Evolutionary conservation across 2,888 invertebrate genomes (phyloP), one percentile per base, ranked within the genome.

Genomic region (Campoletis raptor): DNA sequence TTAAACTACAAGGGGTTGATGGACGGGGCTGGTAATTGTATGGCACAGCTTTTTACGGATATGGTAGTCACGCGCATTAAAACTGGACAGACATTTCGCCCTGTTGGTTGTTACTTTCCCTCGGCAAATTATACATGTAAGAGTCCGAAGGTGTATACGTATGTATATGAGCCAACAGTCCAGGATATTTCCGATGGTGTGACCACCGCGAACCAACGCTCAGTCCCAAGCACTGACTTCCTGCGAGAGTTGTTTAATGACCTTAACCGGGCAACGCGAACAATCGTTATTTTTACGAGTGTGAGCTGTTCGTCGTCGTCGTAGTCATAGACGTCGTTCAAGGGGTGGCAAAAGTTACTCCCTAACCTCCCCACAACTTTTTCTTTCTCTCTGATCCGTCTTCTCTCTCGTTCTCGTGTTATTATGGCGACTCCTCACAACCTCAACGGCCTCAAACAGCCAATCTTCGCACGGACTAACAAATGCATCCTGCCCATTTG

Each of bases 181-280:
- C 61, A 48, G 30, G 80, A 80, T 61, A 80, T 45, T 74, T 67
- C 67, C 52, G 79, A 67, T 73, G 74, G 83, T 69, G 70, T 48
- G 74, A 52, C 74, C 76, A 74, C 66, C 61, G 69, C 61, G 77
- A 64, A 30, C 67, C 40, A 80, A 82, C 82, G 77, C 81, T 36
- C 72, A 48, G 18, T 77, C 57, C 72, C 81, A 57, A 73, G 73
- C 77, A 70, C 57, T 67, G 86, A 83, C 85, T 86, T 74, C 83
- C 87, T 83, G 73, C 80, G 87, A 81, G 89, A 91, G 92, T 90
- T 91, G 91, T 93, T 92, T 92, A 93, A 92, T 92, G 91, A 92
- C 88, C 90, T 87, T 84, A 85, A 83, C 80, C 69, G 37, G 86
- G 85, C 88, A 89, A 90, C 89, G 91, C 88, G 91, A 86, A 89